Conservation (phyloP, 2,888 invertebrate genomes). For the Pseudanteris insignis region DNA sequence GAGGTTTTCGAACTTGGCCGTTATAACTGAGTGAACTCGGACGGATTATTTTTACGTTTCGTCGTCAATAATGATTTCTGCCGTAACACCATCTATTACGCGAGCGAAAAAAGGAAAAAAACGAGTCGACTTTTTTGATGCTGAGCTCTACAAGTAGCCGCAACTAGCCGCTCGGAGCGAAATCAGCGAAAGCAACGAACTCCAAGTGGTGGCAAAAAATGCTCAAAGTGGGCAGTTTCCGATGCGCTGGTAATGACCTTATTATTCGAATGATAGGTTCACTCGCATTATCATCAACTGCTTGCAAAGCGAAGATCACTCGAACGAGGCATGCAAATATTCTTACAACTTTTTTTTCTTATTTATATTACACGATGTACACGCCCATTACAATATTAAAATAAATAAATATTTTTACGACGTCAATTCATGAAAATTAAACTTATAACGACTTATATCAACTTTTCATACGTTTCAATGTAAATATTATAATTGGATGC, state of each 20-base stretch:
- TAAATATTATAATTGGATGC: no score
- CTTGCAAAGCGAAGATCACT: slow-evolving; percentile 19
- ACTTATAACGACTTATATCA: no score
- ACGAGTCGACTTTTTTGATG: slow-evolving; percentile 14
- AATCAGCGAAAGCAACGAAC: slow-evolving; percentile 31
- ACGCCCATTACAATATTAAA: no score
- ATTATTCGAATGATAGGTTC: slow-evolving; percentile 35
- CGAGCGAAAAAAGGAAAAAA: no score
- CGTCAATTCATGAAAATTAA: no score
- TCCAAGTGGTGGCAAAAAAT: slow-evolving; percentile 18
- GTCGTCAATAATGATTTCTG: slow-evolving; percentile 22
- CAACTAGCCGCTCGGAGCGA: slow-evolving; percentile 20
- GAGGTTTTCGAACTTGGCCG: no score
- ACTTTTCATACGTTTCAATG: no score
- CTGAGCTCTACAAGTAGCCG: slow-evolving; percentile 23
- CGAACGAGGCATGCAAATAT: slow-evolving; percentile 11
- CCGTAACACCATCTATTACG: slow-evolving; percentile 26
- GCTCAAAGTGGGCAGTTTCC: slow-evolving; percentile 20
- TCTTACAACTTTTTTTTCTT: no score
- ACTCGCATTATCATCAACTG: slow-evolving; percentile 22
- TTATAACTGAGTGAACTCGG: no score
- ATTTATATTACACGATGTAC: no score
- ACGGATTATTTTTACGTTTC: slow-evolving; percentile 16
- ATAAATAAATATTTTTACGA: no score
- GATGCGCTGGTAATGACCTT: slow-evolving; percentile 28